These are phyloP conservation scores for Escarpia spicata DNA, from an alignment of 2,888 invertebrate genomes.

Conservation along the genomic window DNA sequence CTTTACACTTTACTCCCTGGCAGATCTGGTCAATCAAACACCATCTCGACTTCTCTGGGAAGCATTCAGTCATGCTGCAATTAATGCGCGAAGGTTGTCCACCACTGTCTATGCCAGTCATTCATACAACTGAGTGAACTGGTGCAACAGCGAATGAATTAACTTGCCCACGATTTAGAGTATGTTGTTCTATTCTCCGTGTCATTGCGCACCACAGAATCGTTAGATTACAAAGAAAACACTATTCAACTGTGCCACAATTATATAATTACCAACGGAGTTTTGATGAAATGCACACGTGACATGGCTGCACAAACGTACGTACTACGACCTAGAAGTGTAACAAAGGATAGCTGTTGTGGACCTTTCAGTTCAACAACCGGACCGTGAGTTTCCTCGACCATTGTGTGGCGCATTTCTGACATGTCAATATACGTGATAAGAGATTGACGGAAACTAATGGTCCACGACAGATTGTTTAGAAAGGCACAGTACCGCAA, in stretches of 20 bases:
- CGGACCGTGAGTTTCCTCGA: not conserved
- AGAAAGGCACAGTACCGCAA: no score
- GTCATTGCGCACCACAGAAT: no score
- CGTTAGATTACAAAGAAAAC: not conserved
- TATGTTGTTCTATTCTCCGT: no score
- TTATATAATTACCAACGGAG: not conserved
- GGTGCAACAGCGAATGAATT: no score
- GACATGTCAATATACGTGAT: not conserved
- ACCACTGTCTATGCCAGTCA: no score
- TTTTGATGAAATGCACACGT: not conserved
- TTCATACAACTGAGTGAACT: no score
- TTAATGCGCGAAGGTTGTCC: no score
- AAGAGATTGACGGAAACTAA: not conserved
- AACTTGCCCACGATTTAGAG: no score
- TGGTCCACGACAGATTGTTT: not conserved
- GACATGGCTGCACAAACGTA: not conserved
- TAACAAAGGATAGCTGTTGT: not conserved
- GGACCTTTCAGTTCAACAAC: not conserved
- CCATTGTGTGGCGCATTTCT: not conserved
- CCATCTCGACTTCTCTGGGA: no score
- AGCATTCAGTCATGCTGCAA: no score
- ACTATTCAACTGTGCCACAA: not conserved
- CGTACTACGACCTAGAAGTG: not conserved
- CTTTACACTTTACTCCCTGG: no score
- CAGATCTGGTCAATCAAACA: no score